Evolutionary conservation across 1,140 invertebrate genomes (phyloP), one percentile per base, ranked within the genome.

Genomic region (Rhysida immarginata): DNA sequence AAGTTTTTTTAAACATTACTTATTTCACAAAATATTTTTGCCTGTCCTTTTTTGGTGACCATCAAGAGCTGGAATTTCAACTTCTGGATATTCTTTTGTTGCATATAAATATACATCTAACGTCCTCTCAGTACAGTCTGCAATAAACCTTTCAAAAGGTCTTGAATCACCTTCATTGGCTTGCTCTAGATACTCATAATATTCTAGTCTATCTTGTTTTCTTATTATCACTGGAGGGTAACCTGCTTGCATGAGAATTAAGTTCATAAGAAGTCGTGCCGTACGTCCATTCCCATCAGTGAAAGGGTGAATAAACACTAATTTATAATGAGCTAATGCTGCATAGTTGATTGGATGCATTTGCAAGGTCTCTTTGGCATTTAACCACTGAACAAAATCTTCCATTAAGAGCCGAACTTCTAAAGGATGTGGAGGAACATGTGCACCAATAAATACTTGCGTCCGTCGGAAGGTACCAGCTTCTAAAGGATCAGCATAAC

Each of bases 191-290:
- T 84, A 81, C 60, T 91, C 80, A 67, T 96, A 96, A 63, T 81
- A 81, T 21, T 66, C 60, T 21, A 73, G 67, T 61, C 89, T 76
- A 63, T 96, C 87, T 65, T 94, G 85, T 62, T 96, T 94, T 53
- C 85, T 79, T 53, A 98, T 88, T 50, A 96, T 95, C 2, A 96
- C 89, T 0, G 94, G 92, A 2, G 94, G 94, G 74, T 87, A 97
- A 0, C 93, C 94, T n/a, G 88, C 86, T 70, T 90, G 85, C 87
- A 98, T 95, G n/a, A 98, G 74, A 58, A 98, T 83, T 58, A 94
- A 78, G 69, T 98, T 98, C 93, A 98, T 97, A 0, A 98, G 73
- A 8, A 98, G 74, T 41, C 94, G 74, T 1, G 91, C 91, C 0
- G 94, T 97, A 63, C 95, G 76, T 0, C 94, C 95, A 69, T 98